Evolutionary conservation across 2,797 vertebrate genomes (phyloP), one percentile per base, ranked within the genome.

Genomic region (Cyprinodon diabolis): DNA sequence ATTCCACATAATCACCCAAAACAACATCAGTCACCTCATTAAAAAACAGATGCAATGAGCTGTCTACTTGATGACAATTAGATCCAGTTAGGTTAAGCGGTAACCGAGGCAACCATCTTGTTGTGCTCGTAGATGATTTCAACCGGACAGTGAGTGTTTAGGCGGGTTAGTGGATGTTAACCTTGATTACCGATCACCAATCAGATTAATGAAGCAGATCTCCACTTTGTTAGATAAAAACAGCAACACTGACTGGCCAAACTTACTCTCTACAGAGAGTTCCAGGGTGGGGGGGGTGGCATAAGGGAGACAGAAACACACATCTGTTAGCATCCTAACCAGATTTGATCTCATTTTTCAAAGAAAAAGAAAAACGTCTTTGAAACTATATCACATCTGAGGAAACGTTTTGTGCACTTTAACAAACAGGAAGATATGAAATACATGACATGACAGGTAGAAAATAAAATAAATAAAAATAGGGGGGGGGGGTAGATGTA

Each of bases 181-280:
- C 45, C 67, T 57, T 77, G 52, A 65, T 63, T 79, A 82, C 73
- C 62, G 62, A 74, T 72, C 56, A 67, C 69, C 74, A 75, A 25
- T 72, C 65, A 77, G 76, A 82, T 83, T 78, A 86, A 92, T 80
- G 89, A 93, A 90, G 92, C 79, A 95, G 84, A 91, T 88, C 94
- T 93, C 87, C 91, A 94, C 88, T 78, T 74, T 87, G 85, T 92
- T 92, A 69, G 67, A 69, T 40, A 77, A 81, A 73, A n/a, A 83
- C 66, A 57, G 49, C 4, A 58, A 69, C 71, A 86, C 66, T 25
- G 58, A 81, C 87, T 90, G 94, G 94, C 93, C 94, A 95, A 95
- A 99, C 98, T 99, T 99, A 99, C 98, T 98, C 98, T 98, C 98
- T 99, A 97, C 88, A 96, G 95, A 92, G 94, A 93, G 93, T 97